Percentiles rank a stretch among this genome's conserved stretches.
Evolutionary conservation across 2,888 invertebrate species (phyloP).

Genomic region (Diogma glabrata): DNA sequence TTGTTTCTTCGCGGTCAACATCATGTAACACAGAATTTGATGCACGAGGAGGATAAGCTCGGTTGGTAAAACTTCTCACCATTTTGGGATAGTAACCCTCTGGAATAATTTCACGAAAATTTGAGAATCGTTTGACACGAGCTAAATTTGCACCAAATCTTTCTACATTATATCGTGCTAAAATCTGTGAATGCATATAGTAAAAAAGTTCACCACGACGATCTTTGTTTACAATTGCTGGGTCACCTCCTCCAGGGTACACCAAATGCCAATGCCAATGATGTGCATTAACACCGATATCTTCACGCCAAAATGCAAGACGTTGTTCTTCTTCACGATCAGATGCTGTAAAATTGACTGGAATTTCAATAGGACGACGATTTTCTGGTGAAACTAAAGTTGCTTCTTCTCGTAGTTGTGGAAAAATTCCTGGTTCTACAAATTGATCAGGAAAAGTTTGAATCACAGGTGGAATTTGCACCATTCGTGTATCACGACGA

Average conservation of each 20-base stretch:
- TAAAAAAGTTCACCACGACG: conserved; percentile 62
- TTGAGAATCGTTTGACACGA: conserved; percentile 50
- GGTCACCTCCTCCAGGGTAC: conserved; percentile 58
- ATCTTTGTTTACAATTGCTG: conserved; percentile 55
- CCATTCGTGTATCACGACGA: conserved; percentile 29
- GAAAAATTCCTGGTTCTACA: conserved; percentile 60
- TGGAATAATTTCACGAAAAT: conserved; percentile 54
- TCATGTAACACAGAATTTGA: conserved; percentile 47
- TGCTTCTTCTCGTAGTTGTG: conserved; percentile 55
- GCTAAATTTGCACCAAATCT: conserved; percentile 58
- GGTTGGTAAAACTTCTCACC: conserved; percentile 51
- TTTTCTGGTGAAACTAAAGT: conserved; percentile 40
- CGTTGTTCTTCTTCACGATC: conserved; percentile 66
- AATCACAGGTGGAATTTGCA: conserved; percentile 60
- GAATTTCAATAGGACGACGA: conserved; percentile 49
- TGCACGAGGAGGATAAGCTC: conserved; percentile 62
- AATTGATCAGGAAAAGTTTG: conserved; percentile 76
- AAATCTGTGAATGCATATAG: conserved; percentile 56
- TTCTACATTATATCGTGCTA: conserved; percentile 60
- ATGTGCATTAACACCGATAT: conserved; percentile 73
- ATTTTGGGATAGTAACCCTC: conserved; percentile 78
- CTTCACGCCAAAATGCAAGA: conserved; percentile 74
- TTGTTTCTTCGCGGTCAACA: conserved; percentile 53
- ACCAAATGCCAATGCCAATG: conserved; percentile 91
- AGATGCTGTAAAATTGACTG: conserved; percentile 62